A percentile compares a stretch with the other conserved stretches of the same genome.
These are phyloP conservation scores for Agrochola circellaris DNA, from an alignment of 2,888 invertebrate species.

Conservation along the genomic window DNA sequence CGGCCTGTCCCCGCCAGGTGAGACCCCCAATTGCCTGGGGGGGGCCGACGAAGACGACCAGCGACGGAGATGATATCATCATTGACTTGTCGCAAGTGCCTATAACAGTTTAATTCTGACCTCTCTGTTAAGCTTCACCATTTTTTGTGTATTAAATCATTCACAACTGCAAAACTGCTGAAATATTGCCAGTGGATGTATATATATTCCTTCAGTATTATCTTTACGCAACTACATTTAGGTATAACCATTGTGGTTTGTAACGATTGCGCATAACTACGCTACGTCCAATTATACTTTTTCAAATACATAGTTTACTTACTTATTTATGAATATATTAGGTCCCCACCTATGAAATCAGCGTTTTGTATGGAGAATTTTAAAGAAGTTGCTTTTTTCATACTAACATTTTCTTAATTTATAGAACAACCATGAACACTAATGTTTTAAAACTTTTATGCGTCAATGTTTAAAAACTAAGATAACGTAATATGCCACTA, in stretches of 20 bases:
- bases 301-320: conserved; percentile 41
- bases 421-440: too few species aligned
- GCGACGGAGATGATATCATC: neutral
- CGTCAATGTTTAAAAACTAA: too few species aligned
- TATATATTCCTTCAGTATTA: conserved; percentile 5
- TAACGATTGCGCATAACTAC: neutral
- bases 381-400: too few species aligned
- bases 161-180: neutral
- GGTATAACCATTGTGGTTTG: neutral
- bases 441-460: too few species aligned
- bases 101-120: neutral
- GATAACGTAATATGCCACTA: too few species aligned
- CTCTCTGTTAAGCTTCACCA: neutral
- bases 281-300: conserved; percentile 17
- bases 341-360: too few species aligned
- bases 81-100: neutral
- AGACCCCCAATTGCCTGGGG: too few species aligned
- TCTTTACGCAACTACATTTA: neutral
- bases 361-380: too few species aligned
- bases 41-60: too few species aligned
- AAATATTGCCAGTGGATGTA: neutral
- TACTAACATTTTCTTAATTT: too few species aligned
- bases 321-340: conserved; percentile 43
- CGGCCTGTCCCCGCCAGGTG: too few species aligned
- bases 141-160: too few species aligned